Evolutionary conservation across 2,888 invertebrate species (phyloP).

Genomic region (Endotricha flammealis): DNA sequence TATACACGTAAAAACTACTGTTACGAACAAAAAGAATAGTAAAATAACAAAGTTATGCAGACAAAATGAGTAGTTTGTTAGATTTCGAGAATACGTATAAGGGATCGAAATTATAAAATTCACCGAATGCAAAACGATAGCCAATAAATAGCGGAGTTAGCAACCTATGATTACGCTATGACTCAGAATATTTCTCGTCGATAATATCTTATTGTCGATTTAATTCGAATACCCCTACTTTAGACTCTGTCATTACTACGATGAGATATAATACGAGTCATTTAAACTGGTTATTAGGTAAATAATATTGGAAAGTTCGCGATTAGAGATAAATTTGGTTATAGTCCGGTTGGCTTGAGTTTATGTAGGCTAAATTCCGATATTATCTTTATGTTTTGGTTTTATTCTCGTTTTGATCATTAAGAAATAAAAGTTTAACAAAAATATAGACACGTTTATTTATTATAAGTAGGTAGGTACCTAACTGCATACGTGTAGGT

Average conservation of each 20-base stretch:
- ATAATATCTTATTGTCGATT: slow-evolving; percentile 38
- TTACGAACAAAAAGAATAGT: not conserved
- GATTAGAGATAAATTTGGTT: slow-evolving; percentile 10
- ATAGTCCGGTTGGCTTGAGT: slow-evolving; percentile 7
- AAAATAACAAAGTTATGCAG: slow-evolving; percentile 12
- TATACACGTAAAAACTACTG: no score
- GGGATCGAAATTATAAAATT: slow-evolving; percentile 40
- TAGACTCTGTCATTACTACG: slow-evolving; percentile 34
- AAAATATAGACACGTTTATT: no score
- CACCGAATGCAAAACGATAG: slow-evolving; percentile 42
- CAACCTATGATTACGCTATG: slow-evolving; percentile 57
- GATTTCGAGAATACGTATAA: slow-evolving; percentile 37
- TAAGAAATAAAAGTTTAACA: no score
- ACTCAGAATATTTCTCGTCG: slow-evolving; percentile 34
- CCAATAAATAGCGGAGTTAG: slow-evolving; percentile 47
- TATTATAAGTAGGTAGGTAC: not conserved
- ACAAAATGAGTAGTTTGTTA: slow-evolving; percentile 32
- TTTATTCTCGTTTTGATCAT: no score
- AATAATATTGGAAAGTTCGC: slow-evolving; percentile 10
- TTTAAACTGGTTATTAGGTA: slow-evolving; percentile 10
- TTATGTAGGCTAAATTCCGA: not conserved
- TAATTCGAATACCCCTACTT: slow-evolving; percentile 25
- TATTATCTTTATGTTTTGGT: not conserved
- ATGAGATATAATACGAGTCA: slow-evolving; percentile 12
- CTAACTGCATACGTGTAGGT: not conserved